These are phyloP conservation scores for Parambassis ranga DNA, from an alignment of 2,797 vertebrate genomes.

Conservation along the genomic window DNA sequence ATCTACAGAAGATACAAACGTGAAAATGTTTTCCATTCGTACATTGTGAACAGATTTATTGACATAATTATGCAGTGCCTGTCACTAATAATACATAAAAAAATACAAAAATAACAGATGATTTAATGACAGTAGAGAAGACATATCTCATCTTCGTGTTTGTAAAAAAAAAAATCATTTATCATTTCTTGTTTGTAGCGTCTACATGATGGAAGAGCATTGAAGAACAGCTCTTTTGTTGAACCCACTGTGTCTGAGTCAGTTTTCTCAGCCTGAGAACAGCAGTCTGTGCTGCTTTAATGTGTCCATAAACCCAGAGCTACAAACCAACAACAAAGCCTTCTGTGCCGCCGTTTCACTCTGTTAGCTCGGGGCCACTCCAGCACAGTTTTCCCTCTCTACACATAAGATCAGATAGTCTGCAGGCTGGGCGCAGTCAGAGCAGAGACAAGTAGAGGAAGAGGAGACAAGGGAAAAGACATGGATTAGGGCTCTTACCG, in stretches of 20 bases:
- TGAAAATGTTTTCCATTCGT: too few relatives aligned
- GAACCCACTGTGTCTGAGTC: not conserved
- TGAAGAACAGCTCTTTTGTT: conserved; percentile 5
- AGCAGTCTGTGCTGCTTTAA: conserved; percentile 11
- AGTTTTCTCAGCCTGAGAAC: not conserved
- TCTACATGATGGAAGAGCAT: not conserved
- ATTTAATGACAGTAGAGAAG: too few relatives aligned
- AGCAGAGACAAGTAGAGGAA: not conserved
- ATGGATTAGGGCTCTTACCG: conserved; percentile 12
- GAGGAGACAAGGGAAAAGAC: not conserved
- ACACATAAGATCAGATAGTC: conserved; percentile 28
- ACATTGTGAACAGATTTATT: not conserved
- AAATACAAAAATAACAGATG: not conserved
- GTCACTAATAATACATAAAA: too few relatives aligned
- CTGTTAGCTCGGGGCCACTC: conserved; percentile 41
- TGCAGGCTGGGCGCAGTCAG: conserved; percentile 39
- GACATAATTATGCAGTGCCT: too few relatives aligned
- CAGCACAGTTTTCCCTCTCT: not conserved
- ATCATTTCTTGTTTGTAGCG: not conserved
- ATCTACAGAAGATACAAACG: too few relatives aligned
- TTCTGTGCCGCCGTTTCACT: conserved; percentile 24
- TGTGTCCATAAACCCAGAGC: conserved; percentile 31
- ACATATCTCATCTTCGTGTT: not conserved
- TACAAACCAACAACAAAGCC: conserved; percentile 58
- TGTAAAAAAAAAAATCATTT: too few relatives aligned